Base-by-base conservation (phyloP, 37 sponge, comb jelly and placozoan genomes). In the Beroe ovata region DNA sequence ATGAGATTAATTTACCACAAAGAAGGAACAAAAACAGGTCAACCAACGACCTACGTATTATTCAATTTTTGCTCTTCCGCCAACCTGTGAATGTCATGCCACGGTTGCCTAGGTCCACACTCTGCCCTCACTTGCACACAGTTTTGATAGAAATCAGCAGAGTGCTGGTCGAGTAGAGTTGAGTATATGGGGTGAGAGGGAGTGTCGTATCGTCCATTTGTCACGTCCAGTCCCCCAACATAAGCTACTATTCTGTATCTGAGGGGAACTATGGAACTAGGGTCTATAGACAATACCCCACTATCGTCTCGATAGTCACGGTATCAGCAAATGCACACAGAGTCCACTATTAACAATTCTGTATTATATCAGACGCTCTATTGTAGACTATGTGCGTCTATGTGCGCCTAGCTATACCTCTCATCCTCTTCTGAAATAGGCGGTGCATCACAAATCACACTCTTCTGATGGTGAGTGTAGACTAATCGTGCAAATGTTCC, bases 391-490 rank as follows among this genome's bases (percentile, higher is more conserved):
- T n/a, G n/a, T n/a, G n/a, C n/a, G n/a, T n/a, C n/a, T n/a, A n/a
- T n/a, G n/a, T n/a, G n/a, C n/a, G n/a, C n/a, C n/a, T n/a, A n/a
- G n/a, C n/a, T n/a, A n/a, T 19, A 77, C 84, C 84, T 77, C 84
- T 77, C 54, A 23, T 77, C 84, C 47, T 77, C 84, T 35, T 77
- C 84, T 20, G n/a, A 32, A 6, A 77, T 42, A n/a, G 84, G 20
- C 8, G 84, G 84, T 6, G 84, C 35, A 77, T 77, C 84, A 19
- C 42, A 39, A 29, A 77, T 77, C 4, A 77, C 41, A 42, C 84
- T 77, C 84, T 77, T 77, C 28, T 77, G 84, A 40, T 77, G 84
- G 47, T 77, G 84, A 8, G 84, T 40, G 28, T 77, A 77, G 0
- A 39, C n/a, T 28, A 77, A 54, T 41, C 84, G 21, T 11, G 84